Percentiles rank a stretch among this genome's conserved stretches.
Conservation (phyloP, 2,797 vertebrate species). For the Rhabdomys pumilio region DNA sequence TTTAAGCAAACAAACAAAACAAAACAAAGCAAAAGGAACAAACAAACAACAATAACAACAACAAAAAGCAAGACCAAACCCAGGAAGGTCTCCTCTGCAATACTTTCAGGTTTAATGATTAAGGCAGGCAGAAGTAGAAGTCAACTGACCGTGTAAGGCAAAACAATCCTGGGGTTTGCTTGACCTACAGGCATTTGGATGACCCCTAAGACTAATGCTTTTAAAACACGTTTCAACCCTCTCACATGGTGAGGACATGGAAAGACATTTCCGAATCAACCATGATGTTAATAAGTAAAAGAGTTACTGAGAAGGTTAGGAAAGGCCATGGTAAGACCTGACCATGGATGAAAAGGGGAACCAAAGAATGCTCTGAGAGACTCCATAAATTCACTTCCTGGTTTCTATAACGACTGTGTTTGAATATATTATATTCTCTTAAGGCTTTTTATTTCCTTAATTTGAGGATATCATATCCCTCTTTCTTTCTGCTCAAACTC, state of each 20-base stretch:
- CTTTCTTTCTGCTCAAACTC: not conserved
- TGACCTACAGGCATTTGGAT: constrained; percentile 8
- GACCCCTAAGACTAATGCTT: not conserved
- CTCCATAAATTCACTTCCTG: not conserved
- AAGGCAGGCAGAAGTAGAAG: constrained; percentile 39
- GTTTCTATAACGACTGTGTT: constrained; percentile 20
- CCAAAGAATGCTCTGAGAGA: constrained; percentile 47
- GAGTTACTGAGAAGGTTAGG: constrained; percentile 20
- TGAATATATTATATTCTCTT: not conserved
- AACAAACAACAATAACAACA: not conserved
- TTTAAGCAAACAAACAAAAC: not conserved
- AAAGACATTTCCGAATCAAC: constrained; percentile 41
- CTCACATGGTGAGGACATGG: not conserved
- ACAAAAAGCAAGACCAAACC: not conserved
- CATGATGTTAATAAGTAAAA: constrained; percentile 63
- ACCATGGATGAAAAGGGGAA: constrained; percentile 18
- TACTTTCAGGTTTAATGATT: constrained; percentile 73
- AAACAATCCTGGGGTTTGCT: constrained; percentile 52
- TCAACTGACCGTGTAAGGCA: not conserved
- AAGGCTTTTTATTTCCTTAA: not conserved
- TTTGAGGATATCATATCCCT: not conserved
- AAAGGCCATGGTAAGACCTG: not conserved
- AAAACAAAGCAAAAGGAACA: not conserved
- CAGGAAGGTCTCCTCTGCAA: constrained; percentile 1
- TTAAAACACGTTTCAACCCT: not conserved